Percentiles rank a stretch among this genome's conserved stretches.
Conservation (phyloP, 2,888 invertebrate species). For the Phragmatobia fuliginosa region DNA sequence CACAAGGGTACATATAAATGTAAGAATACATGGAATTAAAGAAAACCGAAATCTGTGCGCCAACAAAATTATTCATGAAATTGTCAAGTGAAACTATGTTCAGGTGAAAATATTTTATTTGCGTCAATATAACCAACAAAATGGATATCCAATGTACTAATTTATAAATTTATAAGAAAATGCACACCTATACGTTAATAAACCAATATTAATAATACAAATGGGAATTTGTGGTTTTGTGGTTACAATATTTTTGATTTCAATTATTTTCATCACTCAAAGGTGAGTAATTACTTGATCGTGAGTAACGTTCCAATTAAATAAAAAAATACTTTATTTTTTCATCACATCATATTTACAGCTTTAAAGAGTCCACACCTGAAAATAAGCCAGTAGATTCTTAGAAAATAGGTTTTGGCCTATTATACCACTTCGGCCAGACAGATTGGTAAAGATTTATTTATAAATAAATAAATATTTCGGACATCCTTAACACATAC, state of each 20-base stretch:
- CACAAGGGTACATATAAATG: constrained; percentile 1
- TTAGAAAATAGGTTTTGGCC: no score
- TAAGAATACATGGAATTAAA: neutral
- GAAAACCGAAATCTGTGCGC: neutral
- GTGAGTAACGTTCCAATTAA: no score
- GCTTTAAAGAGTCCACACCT: no score
- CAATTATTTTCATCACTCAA: neutral
- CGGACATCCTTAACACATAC: no score
- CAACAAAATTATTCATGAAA: neutral
- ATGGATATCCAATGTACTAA: constrained; percentile 7
- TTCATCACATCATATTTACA: no score
- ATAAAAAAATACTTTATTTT: no score
- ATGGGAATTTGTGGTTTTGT: neutral
- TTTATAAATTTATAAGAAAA: constrained; percentile 21
- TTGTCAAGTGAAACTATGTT: neutral
- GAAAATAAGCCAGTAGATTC: no score
- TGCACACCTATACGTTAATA: constrained; percentile 14
- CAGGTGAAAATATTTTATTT: constrained; percentile 3
- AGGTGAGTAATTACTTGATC: no score
- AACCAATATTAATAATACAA: constrained; percentile 15
- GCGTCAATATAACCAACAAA: constrained; percentile 15
- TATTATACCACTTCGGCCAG: no score
- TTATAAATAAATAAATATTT: no score
- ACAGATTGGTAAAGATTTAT: no score
- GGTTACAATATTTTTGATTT: neutral